Base-by-base conservation (phyloP, 1,140 invertebrate species). In the Cydia amplana region DNA sequence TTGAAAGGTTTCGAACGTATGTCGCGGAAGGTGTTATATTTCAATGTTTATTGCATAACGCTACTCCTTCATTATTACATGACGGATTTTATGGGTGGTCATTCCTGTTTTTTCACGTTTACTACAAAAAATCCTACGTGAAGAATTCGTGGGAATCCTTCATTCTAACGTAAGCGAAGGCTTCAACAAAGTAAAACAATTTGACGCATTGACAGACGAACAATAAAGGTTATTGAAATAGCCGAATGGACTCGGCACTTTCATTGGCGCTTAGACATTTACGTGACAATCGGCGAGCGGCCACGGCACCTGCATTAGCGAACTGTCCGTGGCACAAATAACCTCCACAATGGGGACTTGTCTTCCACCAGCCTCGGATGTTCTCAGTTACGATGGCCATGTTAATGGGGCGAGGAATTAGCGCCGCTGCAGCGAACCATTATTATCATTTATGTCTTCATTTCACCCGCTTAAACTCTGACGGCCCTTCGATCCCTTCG, bases 381-480 rank as follows among this genome's bases (percentile, higher is more conserved):
- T 79, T 79, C 67, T 74, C 64, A 67, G 74, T 83, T 82, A 83
- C 78, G 80, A 83, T 78, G 76, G 76, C 72, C 70, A 73, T 79
- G 84, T 88, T 87, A 85, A 88, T 88, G 83, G 77, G 76, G 82
- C 76, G 81, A 79, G 77, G 83, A 85, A 88, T 87, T 85, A 84
- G 79, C 87, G 80, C 79, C 75, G 78, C 73, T 75, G 79, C 82
- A 82, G 80, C 80, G 74, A 84, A 77, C 78, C 82, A 60, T 77
- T 72, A 84, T 83, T 83, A 83, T 84, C 80, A 80, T 85, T 83
- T 84, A 81, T 86, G 79, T 81, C 82, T 83, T 80, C 78, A 82
- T 86, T 86, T 85, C 80, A 81, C 78, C 79, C 80, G 76, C 51
- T 79, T 80, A 80, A 80, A 83, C 76, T 77, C 80, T 82, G 75